phyloP scores from a whole-genome alignment of 53 echinoderm and acorn worm genomes.

The Hippasteria phrygiana region DNA sequence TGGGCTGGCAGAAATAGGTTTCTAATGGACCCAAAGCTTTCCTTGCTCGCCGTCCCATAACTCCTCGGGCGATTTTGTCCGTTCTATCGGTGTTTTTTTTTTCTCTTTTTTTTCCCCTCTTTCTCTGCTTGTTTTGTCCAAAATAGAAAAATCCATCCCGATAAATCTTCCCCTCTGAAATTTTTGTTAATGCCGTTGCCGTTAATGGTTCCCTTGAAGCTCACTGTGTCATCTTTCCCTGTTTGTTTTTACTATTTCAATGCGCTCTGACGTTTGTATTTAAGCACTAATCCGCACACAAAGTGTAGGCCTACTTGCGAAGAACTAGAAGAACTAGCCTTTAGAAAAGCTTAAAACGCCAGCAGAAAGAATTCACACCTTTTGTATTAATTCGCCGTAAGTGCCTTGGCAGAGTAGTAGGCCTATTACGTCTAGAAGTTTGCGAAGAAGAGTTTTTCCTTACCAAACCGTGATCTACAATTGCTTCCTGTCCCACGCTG shows the following conservation, averaged over 20 bases:
- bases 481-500: too few species aligned
- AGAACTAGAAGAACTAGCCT: neutral
- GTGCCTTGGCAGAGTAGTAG: neutral
- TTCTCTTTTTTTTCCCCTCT: neutral
- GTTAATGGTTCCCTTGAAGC: constrained; percentile 35
- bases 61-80: constrained; percentile 23
- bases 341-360: constrained; percentile 27
- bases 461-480: too few species aligned
- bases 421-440: neutral
- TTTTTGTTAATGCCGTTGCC: constrained; percentile 10
- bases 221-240: neutral
- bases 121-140: constrained; percentile 4
- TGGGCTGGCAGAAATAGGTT: constrained; percentile 45
- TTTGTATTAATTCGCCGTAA: neutral
- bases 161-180: constrained; percentile 6
- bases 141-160: constrained; percentile 28
- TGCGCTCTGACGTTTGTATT: neutral
- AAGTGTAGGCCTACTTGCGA: neutral
- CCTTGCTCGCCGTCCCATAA: constrained; percentile 14
- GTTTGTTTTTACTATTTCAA: neutral
- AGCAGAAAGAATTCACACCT: neutral
- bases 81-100: neutral
- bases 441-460: too few species aligned
- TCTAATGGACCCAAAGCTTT: constrained; percentile 53
- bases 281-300: constrained; percentile 10